These are phyloP conservation scores for Peromyscus nudipes DNA, from an alignment of 2,797 vertebrate species.

Conservation along the genomic window DNA sequence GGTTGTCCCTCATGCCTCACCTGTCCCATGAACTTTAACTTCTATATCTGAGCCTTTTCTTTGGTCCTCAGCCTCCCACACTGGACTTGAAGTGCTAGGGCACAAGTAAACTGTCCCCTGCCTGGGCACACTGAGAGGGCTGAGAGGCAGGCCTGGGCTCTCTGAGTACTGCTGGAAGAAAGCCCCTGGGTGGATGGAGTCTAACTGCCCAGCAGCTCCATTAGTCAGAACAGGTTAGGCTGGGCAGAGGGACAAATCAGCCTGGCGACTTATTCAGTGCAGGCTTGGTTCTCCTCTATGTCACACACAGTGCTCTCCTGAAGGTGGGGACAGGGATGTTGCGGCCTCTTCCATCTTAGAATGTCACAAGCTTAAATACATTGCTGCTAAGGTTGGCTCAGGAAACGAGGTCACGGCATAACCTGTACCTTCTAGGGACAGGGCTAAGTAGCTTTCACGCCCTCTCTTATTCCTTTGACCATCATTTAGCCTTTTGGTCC, in stretches of 20 bases:
- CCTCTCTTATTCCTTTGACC: neutral
- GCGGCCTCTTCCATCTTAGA: neutral
- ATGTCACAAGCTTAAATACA: neutral
- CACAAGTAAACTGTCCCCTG: neutral
- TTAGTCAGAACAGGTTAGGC: neutral
- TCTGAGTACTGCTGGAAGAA: neutral
- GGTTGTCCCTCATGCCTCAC: neutral
- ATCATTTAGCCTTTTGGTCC: neutral
- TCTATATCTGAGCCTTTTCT: neutral
- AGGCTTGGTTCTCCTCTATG: accelerated
- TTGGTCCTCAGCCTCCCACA: neutral
- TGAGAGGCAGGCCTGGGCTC: neutral
- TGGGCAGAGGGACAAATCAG: neutral
- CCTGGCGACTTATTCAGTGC: neutral
- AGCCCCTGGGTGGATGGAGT: neutral
- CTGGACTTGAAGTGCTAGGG: neutral
- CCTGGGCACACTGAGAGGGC: neutral
- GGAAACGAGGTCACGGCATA: too few relatives aligned
- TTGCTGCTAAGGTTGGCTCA: neutral
- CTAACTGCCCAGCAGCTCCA: accelerated
- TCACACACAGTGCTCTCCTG: neutral
- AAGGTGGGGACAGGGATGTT: neutral
- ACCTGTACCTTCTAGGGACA: neutral
- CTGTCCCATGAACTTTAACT: neutral
- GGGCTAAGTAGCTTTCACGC: neutral